phyloP scores from a whole-genome alignment of 2,797 vertebrate genomes.

The Myripristis jacobus region DNA sequence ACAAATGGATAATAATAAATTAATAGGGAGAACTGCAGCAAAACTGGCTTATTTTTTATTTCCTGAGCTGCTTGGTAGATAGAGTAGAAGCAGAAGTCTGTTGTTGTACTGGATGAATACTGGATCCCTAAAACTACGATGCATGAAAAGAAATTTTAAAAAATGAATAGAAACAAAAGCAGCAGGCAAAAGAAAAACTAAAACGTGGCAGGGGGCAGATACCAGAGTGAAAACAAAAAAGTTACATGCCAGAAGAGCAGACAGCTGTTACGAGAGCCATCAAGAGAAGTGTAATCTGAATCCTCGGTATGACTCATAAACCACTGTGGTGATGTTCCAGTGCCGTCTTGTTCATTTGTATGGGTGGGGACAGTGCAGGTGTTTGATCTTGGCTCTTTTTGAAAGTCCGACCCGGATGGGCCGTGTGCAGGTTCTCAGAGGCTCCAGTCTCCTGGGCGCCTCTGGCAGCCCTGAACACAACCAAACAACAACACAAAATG shows the following conservation, averaged over 20 bases:
- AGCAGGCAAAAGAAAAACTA: background rate
- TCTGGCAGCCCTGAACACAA: constrained; percentile 77
- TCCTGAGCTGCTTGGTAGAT: constrained; percentile 4
- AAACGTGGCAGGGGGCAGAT: background rate
- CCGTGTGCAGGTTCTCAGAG: constrained; percentile 89
- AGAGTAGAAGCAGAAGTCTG: constrained; percentile 1
- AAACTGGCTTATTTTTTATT: constrained; percentile 1
- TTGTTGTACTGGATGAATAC: background rate
- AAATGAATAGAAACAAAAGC: constrained; percentile 14
- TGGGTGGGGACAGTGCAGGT: constrained; percentile 84
- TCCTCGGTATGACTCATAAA: background rate
- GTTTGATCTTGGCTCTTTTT: constrained; percentile 87
- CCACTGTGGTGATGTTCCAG: background rate
- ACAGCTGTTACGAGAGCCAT: background rate
- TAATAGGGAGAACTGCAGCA: background rate
- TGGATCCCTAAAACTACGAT: too few species aligned
- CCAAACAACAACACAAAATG: constrained; percentile 20
- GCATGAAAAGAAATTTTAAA: background rate
- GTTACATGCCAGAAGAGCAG: background rate
- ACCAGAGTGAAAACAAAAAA: background rate
- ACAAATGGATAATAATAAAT: constrained; percentile 21
- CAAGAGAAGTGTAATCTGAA: background rate
- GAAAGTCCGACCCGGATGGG: constrained; percentile 93
- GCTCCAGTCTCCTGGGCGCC: constrained; percentile 83
- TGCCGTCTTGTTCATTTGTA: constrained; percentile 77